A percentile compares a stretch with the other conserved stretches of the same genome.
Conservation (phyloP, 2,888 invertebrate genomes). For the Branchipolynoe longqiensis region DNA sequence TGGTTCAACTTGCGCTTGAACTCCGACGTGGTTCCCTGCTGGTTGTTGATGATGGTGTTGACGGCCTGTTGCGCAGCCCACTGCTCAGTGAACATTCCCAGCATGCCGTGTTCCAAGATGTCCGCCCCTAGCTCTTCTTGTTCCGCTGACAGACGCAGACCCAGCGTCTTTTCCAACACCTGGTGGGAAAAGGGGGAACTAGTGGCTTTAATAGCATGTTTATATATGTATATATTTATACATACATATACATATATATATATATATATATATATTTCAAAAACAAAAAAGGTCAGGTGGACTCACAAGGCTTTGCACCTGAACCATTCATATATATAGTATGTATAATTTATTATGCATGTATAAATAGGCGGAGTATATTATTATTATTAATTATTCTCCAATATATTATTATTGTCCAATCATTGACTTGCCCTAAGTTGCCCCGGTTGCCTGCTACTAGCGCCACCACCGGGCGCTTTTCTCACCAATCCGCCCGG, state of each 20-base stretch:
- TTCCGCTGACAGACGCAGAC: constrained; percentile 27
- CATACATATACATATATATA: constrained; percentile 1
- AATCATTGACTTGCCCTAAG: too few relatives aligned
- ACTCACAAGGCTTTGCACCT: too few relatives aligned
- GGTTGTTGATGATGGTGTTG: neutral
- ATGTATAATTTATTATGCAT: too few relatives aligned
- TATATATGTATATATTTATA: neutral
- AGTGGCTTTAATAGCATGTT: neutral
- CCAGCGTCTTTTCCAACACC: constrained; percentile 49
- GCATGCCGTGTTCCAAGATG: constrained; percentile 52
- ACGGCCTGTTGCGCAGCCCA: neutral
- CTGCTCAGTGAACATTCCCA: constrained; percentile 22
- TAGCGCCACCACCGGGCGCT: too few relatives aligned
- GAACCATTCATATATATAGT: too few relatives aligned
- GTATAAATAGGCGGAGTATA: too few relatives aligned
- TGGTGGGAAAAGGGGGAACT: too few relatives aligned
- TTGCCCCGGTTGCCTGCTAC: too few relatives aligned
- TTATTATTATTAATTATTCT: too few relatives aligned
- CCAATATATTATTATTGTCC: too few relatives aligned
- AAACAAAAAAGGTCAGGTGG: neutral
- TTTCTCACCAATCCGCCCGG: too few relatives aligned
- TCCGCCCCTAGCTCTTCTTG: constrained; percentile 49
- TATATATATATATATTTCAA: constrained; percentile 4
- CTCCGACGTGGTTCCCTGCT: neutral
- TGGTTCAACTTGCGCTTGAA: constrained; percentile 17